These are phyloP conservation scores for Orchesellides sinensis DNA, from an alignment of 2,888 invertebrate genomes.

Conservation along the genomic window DNA sequence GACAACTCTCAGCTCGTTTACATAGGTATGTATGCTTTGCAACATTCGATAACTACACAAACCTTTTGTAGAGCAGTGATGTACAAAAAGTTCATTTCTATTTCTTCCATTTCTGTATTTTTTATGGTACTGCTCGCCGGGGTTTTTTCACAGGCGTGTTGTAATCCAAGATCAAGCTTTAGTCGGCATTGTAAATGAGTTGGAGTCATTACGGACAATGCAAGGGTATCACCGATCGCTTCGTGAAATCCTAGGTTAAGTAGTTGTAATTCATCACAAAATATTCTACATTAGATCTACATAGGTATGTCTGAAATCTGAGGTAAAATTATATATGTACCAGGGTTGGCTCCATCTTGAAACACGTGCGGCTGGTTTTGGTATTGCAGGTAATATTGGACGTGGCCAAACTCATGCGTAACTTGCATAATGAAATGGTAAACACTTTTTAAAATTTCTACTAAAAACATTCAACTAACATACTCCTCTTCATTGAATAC, in stretches of 20 bases:
- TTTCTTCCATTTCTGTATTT: slow-evolving; percentile 28
- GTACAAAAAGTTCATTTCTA: slow-evolving; percentile 75
- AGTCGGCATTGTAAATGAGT: slow-evolving; percentile 71
- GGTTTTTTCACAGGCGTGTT: slow-evolving; percentile 38
- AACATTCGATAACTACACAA: not conserved
- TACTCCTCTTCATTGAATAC: no score
- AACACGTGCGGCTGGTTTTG: slow-evolving; percentile 84
- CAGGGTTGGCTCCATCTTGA: slow-evolving; percentile 88
- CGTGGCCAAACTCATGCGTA: slow-evolving; percentile 31
- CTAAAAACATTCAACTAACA: no score
- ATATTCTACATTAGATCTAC: no score
- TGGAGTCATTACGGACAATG: slow-evolving; percentile 75
- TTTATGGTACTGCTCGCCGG: slow-evolving; percentile 29
- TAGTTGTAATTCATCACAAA: not conserved
- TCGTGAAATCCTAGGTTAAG: slow-evolving; percentile 76
- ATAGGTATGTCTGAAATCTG: not conserved
- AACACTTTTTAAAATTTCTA: slow-evolving; percentile 79
- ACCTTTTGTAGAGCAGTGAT: slow-evolving; percentile 76
- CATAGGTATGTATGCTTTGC: no score
- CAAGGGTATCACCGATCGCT: slow-evolving; percentile 76
- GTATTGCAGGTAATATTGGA: slow-evolving; percentile 86
- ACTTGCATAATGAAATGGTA: not conserved
- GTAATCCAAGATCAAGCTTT: slow-evolving; percentile 50
- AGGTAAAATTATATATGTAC: slow-evolving; percentile 76
- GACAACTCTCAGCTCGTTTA: no score